Conservation (phyloP, 2,113 vertebrate species). For the Axis porcinus region DNA sequence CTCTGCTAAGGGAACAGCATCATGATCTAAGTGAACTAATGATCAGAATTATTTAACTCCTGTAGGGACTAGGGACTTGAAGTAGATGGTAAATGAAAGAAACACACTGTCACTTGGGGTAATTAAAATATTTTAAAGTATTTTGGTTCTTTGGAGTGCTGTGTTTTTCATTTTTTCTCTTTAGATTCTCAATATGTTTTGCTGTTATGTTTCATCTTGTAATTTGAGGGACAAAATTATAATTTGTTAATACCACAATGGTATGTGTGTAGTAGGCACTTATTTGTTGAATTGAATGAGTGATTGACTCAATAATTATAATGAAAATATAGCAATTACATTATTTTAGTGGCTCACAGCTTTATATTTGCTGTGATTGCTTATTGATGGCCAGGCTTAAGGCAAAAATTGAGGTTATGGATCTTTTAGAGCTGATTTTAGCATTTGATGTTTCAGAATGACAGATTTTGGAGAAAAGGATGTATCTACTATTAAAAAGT, state of each 20-base stretch:
- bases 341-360: neutral
- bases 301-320: neutral
- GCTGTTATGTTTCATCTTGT: neutral
- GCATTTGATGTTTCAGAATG: neutral
- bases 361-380: neutral
- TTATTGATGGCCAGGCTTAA: neutral
- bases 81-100: neutral
- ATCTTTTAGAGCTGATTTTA: constrained; percentile 7
- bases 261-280: neutral
- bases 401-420: neutral
- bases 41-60: constrained; percentile 38
- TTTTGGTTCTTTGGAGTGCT: neutral
- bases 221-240: neutral
- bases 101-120: neutral
- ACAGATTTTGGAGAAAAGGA: neutral
- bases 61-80: neutral
- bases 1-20: constrained; percentile 59
- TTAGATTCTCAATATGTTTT: neutral
- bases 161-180: neutral
- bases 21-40: constrained; percentile 61
- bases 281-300: neutral
- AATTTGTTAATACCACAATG: neutral
- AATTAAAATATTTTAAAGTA: constrained; percentile 55
- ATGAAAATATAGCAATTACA: neutral
- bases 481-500: neutral